A percentile compares a stretch with the other conserved stretches of the same genome.
phyloP scores from a whole-genome alignment of 1,140 invertebrate species.

The Zaprionus lachaisei region DNA sequence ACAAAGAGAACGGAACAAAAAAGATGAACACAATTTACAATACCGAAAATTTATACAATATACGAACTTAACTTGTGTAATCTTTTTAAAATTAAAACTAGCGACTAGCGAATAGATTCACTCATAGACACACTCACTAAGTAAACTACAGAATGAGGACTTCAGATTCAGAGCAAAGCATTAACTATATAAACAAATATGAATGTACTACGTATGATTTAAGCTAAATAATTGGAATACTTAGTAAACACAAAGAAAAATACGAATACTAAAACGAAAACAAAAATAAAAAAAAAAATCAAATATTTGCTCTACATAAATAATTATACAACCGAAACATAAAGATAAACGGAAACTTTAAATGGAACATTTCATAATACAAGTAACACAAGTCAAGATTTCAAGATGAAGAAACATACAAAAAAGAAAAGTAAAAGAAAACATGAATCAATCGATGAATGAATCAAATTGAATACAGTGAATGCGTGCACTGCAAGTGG shows the following conservation, averaged over 20 bases:
- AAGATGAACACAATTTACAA: constrained; percentile 48
- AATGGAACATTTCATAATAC: constrained; percentile 31
- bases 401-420: constrained; percentile 8
- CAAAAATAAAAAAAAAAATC: constrained; percentile 28
- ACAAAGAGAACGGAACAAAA: constrained; percentile 29
- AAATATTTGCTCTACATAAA: constrained; percentile 34
- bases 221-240: constrained; percentile 38
- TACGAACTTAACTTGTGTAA: constrained; percentile 47
- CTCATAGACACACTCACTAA: constrained; percentile 18
- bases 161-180: constrained; percentile 48
- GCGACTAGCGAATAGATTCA: constrained; percentile 42
- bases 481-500: constrained; percentile 67
- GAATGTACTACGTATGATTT: constrained; percentile 41
- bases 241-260: constrained; percentile 7
- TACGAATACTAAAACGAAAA: constrained; percentile 7
- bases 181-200: constrained; percentile 36
- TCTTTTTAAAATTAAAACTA: constrained; percentile 35
- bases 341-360: constrained; percentile 33
- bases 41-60: constrained; percentile 52
- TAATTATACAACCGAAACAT: constrained; percentile 29
- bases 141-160: constrained; percentile 35
- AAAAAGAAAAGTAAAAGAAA: background rate
- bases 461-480: constrained; percentile 30
- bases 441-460: constrained; percentile 21
- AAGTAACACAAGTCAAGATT: constrained; percentile 33